Base-by-base conservation (phyloP, 2,113 vertebrate genomes). In the Elaphurus davidianus region DNA sequence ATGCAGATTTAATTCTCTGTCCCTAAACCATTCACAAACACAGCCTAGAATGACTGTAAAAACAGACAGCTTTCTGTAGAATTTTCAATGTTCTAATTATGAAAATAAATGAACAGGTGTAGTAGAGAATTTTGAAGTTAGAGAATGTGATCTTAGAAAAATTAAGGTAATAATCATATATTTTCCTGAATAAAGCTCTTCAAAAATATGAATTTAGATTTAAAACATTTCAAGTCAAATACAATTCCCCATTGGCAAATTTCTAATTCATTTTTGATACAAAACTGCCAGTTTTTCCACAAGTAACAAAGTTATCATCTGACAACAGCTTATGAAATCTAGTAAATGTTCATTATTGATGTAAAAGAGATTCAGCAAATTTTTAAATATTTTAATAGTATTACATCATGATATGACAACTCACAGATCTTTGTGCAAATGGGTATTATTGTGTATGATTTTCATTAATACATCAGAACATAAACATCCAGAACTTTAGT, bases 1-100 rank as follows among this genome's bases (percentile, higher is more conserved):
- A 98, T 98, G 97, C 94, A 95, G 59, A 98, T 97, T 98, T 97
- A 97, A 90, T 90, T 79, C 87, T 86, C 85, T 96, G 55, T 92
- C 74, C 36, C 93, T 91, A 92, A 96, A 88, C 78, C 85, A 93
- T 84, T 67, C 71, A 94, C 40, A 98, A 94, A 94, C 27, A 95
- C 50, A 84, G n/a, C 30, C 86, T 54, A 85, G 4, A 60, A 52
- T 23, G 43, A 89, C 33, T 78, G 11, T 89, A 87, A 95, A 97
- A 97, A 81, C 25, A 89, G 21, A 86, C 7, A 59, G 76, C 6
- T 91, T 95, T 25, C 43, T 55, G 0, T 81, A 57, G 97, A 94
- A 67, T 55, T 52, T 47, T 91, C 15, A 90, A 15, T 50, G 89
- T 84, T 94, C 3, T 71, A 83, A 89, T 83, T 78, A 91, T 50